These are phyloP conservation scores for Tachycineta bicolor DNA, from an alignment of 2,113 vertebrate genomes.

Conservation along the genomic window DNA sequence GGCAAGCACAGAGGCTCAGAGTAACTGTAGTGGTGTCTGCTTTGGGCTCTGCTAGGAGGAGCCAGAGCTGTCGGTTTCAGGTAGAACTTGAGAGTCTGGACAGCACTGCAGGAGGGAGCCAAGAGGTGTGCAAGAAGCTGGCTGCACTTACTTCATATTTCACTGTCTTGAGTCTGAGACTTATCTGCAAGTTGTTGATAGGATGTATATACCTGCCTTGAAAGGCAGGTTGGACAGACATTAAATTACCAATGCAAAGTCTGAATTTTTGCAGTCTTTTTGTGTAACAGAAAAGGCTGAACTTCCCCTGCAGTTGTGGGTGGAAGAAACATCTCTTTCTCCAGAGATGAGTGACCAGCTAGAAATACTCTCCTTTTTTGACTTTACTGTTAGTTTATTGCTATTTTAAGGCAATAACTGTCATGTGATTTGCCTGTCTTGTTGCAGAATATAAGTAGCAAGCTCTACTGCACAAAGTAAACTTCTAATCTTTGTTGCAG, in stretches of 20 bases:
- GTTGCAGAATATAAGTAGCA: not conserved
- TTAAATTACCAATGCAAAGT: not conserved
- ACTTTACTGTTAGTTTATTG: not conserved
- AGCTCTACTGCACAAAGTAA: not conserved
- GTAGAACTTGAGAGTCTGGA: not conserved
- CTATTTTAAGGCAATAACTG: not conserved
- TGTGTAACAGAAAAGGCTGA: not conserved
- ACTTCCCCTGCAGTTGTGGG: not conserved
- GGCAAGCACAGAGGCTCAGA: not conserved
- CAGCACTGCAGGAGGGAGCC: not conserved
- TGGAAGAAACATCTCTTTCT: not conserved
- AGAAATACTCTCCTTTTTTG: not conserved
- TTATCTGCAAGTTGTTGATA: not conserved
- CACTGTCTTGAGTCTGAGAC: not conserved
- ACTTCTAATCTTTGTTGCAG: not conserved
- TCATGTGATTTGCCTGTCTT: not conserved
- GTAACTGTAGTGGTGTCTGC: not conserved
- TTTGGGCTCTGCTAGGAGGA: not conserved
- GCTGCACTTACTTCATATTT: not conserved
- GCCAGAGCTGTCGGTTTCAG: not conserved
- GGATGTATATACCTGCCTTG: not conserved
- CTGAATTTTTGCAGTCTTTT: not conserved
- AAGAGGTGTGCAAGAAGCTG: not conserved
- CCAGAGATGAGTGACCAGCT: not conserved
- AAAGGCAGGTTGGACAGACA: not conserved